Base-by-base conservation (phyloP, 2,113 vertebrate genomes). In the Megaceryle torquata region DNA sequence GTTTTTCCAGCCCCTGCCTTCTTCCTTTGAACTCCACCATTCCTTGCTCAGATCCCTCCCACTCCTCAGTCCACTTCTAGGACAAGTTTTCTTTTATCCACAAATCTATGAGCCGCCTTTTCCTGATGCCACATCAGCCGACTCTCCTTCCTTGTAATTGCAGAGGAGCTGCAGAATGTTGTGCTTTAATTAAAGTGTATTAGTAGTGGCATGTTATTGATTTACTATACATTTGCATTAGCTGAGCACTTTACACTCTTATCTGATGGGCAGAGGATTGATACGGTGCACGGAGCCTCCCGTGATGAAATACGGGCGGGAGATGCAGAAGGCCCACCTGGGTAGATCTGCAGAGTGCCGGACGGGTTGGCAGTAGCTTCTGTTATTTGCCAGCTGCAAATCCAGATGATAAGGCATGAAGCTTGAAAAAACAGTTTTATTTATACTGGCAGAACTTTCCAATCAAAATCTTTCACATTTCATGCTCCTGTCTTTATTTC, bases 141-240 rank as follows among this genome's bases (percentile, higher is more conserved):
- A 3, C 64, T 91, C 80, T 75, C 72, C 29, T 64, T 90, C 29
- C 43, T 28, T 43, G 57, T 35, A 79, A 64, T 8, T 80, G 89
- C 74, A 92, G 81, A 95, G 93, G 86, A 92, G 69, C 86, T 91
- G 86, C 86, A 92, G 84, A 60, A 65, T 93, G 92, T 86, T 91
- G 83, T 84, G 88, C 61, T 95, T 79, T 95, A 94, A 96, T 96
- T 95, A 92, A 85, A 86, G 87, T 76, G 65, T 92, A 93, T 92
- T 92, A 93, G 84, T 61, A 87, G 86, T 82, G 91, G 81, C 29
- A 37, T 15, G 84, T 85, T 95, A 95, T 95, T 91, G 96, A 97
- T 93, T 97, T 93, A 91, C 89, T 84, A 72, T 37, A 79, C 69
- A 84, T 95, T 87, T 95, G 95, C 93, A 79, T 93, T 89, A 93